Conservation (phyloP, 2,888 invertebrate genomes). For the Cloeon dipterum region DNA sequence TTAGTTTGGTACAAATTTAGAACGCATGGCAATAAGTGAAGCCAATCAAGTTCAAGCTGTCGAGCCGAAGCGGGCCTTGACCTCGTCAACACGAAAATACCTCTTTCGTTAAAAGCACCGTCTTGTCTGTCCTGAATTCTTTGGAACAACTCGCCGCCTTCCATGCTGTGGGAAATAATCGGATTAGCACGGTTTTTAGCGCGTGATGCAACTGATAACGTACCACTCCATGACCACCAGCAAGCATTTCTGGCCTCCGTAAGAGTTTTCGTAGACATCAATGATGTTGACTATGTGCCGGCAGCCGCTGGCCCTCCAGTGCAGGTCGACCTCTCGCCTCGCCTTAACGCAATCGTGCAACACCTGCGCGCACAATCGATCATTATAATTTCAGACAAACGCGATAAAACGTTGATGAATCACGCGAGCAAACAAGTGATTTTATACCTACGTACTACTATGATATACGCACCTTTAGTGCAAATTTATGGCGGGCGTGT, state of each 20-base stretch:
- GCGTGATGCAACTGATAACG: slow-evolving; percentile 10
- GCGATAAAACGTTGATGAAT: too few relatives aligned
- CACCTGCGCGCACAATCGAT: slow-evolving; percentile 26
- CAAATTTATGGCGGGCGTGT: slow-evolving; percentile 53
- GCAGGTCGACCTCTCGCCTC: slow-evolving; percentile 81
- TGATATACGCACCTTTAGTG: slow-evolving; percentile 94
- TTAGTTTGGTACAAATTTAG: too few relatives aligned
- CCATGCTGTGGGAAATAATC: slow-evolving; percentile 44
- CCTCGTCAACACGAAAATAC: slow-evolving; percentile 23
- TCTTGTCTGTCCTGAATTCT: slow-evolving; percentile 88
- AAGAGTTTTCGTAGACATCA: slow-evolving; percentile 95
- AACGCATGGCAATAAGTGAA: too few relatives aligned
- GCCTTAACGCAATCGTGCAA: slow-evolving; percentile 84
- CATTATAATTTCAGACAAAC: too few relatives aligned
- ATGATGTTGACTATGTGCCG: slow-evolving; percentile 77
- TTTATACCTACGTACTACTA: too few relatives aligned
- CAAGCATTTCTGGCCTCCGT: slow-evolving; percentile 72
- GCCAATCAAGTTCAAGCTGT: background rate
- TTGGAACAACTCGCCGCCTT: slow-evolving; percentile 92
- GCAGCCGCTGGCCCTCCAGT: slow-evolving; percentile 81
- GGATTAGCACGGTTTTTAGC: too few relatives aligned
- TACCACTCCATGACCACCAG: slow-evolving; percentile 98
- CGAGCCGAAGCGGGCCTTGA: too few relatives aligned
- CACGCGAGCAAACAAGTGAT: too few relatives aligned
- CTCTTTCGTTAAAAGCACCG: slow-evolving; percentile 88